phyloP scores from a whole-genome alignment of 2,888 invertebrate species.

The Amphipoea oculea region DNA sequence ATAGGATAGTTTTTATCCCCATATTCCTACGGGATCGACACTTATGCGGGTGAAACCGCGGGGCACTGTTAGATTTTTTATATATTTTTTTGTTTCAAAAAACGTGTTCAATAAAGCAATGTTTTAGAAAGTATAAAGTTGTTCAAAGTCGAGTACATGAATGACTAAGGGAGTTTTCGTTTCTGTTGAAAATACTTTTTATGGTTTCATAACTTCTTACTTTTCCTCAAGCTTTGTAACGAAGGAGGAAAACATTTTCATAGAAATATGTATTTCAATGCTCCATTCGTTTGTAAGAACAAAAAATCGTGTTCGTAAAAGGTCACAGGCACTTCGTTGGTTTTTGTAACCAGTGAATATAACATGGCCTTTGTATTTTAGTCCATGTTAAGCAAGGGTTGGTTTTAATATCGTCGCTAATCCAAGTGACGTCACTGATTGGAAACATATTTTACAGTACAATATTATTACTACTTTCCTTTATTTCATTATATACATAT shows the following conservation, averaged over 20 bases:
- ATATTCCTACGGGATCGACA: too few relatives aligned
- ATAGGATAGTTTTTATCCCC: too few relatives aligned
- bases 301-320: not conserved
- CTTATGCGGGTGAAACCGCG: too few relatives aligned
- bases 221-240: conserved; percentile 7
- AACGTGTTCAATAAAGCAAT: not conserved
- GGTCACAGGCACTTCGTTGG: not conserved
- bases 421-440: too few relatives aligned
- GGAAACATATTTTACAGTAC: too few relatives aligned
- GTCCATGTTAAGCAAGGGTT: not conserved
- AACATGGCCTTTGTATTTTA: not conserved
- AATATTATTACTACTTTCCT: too few relatives aligned
- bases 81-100: not conserved
- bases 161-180: conserved; percentile 26
- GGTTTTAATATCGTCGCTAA: not conserved
- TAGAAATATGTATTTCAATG: not conserved
- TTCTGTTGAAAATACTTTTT: conserved; percentile 35
- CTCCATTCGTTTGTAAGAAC: not conserved
- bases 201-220: conserved; percentile 18
- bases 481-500: too few relatives aligned
- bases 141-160: conserved; percentile 10
- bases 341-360: not conserved
- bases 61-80: not conserved
- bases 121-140: not conserved
- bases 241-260: not conserved